These are phyloP conservation scores for Platyscelio sp. DNA, from an alignment of 2,888 invertebrate genomes.

Conservation along the genomic window DNA sequence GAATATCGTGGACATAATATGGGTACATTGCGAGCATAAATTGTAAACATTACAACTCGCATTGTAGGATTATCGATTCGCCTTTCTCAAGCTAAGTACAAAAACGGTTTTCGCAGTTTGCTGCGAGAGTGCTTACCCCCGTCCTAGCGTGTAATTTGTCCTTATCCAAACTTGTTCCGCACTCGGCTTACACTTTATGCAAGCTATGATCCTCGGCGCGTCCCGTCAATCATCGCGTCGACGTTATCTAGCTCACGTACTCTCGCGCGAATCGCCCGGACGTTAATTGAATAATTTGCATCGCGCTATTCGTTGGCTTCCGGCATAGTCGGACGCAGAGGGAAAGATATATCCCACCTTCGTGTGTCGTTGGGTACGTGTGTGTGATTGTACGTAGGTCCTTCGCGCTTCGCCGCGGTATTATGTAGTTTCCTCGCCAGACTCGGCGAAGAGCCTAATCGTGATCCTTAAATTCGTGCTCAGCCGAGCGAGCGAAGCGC, in stretches of 20 bases:
- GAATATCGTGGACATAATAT: no score
- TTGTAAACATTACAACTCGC: no score
- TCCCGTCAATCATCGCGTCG: constrained; percentile 73
- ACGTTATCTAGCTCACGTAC: constrained; percentile 77
- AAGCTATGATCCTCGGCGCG: constrained; percentile 21
- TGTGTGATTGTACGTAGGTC: not conserved
- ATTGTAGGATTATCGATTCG: no score
- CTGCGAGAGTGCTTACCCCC: not conserved
- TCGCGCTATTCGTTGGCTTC: constrained; percentile 77
- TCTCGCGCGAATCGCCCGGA: constrained; percentile 69
- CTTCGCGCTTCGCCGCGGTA: constrained; percentile 46
- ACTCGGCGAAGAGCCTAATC: constrained; percentile 58
- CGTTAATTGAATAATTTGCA: constrained; percentile 84
- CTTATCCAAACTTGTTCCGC: constrained; percentile 26
- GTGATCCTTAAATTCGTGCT: constrained; percentile 60
- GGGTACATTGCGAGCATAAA: no score
- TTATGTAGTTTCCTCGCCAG: constrained; percentile 58
- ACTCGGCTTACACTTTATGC: constrained; percentile 37
- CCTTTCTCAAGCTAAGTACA: no score
- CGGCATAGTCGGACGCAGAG: constrained; percentile 70
- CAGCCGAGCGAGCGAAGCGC: constrained; percentile 57
- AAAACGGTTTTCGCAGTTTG: not conserved
- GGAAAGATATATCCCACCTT: constrained; percentile 15
- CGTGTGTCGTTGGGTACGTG: not conserved
- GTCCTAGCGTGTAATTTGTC: constrained; percentile 51